phyloP scores from a whole-genome alignment of 2,888 invertebrate species.

The Cheilosia vernalis region DNA sequence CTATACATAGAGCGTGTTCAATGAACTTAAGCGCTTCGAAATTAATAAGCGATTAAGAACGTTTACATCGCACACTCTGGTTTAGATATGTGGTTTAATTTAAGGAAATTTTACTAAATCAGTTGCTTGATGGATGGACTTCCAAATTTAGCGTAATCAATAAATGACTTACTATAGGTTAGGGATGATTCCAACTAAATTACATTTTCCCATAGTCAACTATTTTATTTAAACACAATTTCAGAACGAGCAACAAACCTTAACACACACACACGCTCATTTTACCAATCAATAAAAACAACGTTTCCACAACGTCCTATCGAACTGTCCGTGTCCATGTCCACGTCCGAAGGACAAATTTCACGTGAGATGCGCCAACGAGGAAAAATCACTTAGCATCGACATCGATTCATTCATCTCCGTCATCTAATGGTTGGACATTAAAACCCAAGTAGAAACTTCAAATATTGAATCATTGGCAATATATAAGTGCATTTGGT shows the following conservation, averaged over 20 bases:
- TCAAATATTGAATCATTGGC: conserved; percentile 71
- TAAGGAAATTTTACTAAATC: no score
- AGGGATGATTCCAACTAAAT: no score
- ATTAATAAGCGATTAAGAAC: no score
- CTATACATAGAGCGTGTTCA: no score
- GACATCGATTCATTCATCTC: conserved; percentile 60
- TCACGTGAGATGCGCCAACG: conserved; percentile 19
- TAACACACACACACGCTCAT: not conserved
- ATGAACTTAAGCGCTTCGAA: no score
- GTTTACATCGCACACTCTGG: no score
- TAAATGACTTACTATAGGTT: no score
- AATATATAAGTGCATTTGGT: conserved; percentile 46
- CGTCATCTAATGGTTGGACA: conserved; percentile 61
- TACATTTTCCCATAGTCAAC: no score
- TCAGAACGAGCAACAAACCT: not conserved
- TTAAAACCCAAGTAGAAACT: conserved; percentile 67
- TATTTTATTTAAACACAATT: no score
- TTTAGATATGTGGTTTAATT: no score
- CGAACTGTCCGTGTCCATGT: not conserved
- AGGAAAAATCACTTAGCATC: conserved; percentile 58
- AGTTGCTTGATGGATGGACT: no score
- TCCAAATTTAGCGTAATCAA: no score
- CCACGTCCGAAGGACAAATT: not conserved
- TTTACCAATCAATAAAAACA: not conserved
- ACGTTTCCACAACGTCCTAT: not conserved